A percentile compares a stretch with the other conserved stretches of the same genome.
These are phyloP conservation scores for Tetramorium bicarinatum DNA, from an alignment of 2,888 invertebrate genomes.

Conservation along the genomic window DNA sequence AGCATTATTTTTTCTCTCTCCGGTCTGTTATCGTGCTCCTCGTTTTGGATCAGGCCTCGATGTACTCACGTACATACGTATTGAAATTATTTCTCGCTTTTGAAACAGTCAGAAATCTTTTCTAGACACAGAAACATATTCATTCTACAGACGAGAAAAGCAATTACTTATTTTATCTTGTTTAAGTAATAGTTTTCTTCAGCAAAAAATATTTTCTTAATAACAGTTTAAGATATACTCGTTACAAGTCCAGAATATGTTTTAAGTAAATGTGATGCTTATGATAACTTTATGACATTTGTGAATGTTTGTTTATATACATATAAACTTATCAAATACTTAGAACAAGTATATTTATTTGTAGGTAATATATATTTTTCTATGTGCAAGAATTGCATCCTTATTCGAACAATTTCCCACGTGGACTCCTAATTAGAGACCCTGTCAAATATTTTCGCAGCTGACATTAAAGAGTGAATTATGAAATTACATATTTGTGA, in stretches of 20 bases:
- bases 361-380: too few relatives aligned
- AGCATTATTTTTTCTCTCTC: not conserved
- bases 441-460: not conserved
- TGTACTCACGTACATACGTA: not conserved
- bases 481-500: not conserved
- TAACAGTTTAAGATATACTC: too few relatives aligned
- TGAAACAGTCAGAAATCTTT: not conserved
- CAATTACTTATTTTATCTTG: too few relatives aligned
- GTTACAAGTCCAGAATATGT: too few relatives aligned
- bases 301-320: too few relatives aligned
- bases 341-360: too few relatives aligned
- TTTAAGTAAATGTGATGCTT: too few relatives aligned
- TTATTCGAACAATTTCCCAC: not conserved
- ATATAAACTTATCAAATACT: too few relatives aligned
- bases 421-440: not conserved
- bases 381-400: not conserved
- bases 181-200: too few relatives aligned
- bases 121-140: not conserved
- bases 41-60: not conserved
- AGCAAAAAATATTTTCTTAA: too few relatives aligned
- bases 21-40: not conserved
- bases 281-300: too few relatives aligned
- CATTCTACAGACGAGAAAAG: too few relatives aligned
- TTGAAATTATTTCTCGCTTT: conserved; percentile 12
- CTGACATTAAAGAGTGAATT: not conserved